Evolutionary conservation across 2,113 vertebrate species (phyloP), one percentile per base, ranked within the genome.

Genomic region (Galeopterus variegatus): DNA sequence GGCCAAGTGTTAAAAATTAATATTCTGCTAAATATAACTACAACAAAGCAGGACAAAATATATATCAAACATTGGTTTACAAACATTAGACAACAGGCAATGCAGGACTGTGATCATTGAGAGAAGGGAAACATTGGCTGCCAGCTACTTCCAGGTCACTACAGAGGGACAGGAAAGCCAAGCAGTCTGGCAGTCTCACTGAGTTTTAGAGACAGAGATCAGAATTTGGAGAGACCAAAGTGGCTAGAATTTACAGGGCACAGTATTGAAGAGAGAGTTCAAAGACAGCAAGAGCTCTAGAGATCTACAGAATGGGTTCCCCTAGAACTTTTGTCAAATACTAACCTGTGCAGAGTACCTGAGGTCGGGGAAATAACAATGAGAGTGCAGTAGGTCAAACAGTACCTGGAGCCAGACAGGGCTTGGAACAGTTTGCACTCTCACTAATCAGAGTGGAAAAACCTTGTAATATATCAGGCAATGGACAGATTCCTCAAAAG

Each of bases 1-100:
- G 48, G 31, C 12, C 69, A 90, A 81, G 26, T 76, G 24, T 88
- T 88, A 93, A 95, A 97, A 80, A 72, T 54, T 77, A 89, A 90
- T 67, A 94, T 90, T 88, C 50, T 94, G 67, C n/a, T 93, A n/a
- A 65, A n/a, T 65, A 52, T 56, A 81, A 75, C 54, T 82, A 88
- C 5, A 95, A 96, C 31, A 54, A 76, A 79, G 88, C 1, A 56
- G 48, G 28, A 48, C 8, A 94, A 82, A 81, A 50, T 72, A 89
- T 3, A 54, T 1, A 54, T 7, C 14, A 85, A 96, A 81, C 45
- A 58, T 2, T 52, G 36, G 56, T 88, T 73, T 94, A 72, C n/a
- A 89, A 52, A 86, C 12, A 89, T 72, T 14, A 56, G 50, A 48
- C 56, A 70, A 89, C 8, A 89, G n/a, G 28, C 15, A 92, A 92